A percentile compares a stretch with the other conserved stretches of the same genome.
These are phyloP conservation scores for Onychomys arenicola DNA, from an alignment of 2,797 vertebrate species.

Conservation along the genomic window DNA sequence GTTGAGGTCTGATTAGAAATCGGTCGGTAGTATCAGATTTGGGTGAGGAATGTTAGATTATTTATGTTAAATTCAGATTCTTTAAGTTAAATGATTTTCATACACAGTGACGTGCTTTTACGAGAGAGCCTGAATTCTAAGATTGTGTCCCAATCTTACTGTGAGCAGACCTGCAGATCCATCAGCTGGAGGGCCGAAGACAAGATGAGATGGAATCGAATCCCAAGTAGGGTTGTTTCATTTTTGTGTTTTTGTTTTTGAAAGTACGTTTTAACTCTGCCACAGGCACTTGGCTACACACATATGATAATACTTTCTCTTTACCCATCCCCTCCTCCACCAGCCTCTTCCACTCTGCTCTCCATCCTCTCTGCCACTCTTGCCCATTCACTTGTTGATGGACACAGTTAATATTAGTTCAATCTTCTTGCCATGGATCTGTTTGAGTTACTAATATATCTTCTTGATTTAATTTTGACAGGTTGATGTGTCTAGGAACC, in stretches of 20 bases:
- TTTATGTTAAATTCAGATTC: background rate
- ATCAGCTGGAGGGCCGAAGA: background rate
- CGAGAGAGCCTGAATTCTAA: background rate
- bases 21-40: background rate
- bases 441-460: background rate
- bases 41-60: background rate
- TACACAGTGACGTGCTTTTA: background rate
- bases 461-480: background rate
- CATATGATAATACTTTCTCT: background rate
- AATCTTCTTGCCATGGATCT: background rate
- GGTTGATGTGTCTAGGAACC: background rate
- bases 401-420: background rate
- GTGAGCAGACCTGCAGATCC: background rate
- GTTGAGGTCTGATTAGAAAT: conserved; percentile 37
- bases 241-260: background rate
- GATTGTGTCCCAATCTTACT: background rate
- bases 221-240: background rate
- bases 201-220: background rate
- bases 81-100: background rate
- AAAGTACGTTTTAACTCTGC: background rate
- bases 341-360: background rate
- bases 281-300: background rate
- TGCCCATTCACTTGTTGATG: background rate
- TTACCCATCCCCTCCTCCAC: background rate
- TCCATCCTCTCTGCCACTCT: too few species aligned